A percentile compares a stretch with the other conserved stretches of the same genome.
These are phyloP conservation scores for Barbus barbus DNA, from an alignment of 2,113 vertebrate genomes.

Conservation along the genomic window DNA sequence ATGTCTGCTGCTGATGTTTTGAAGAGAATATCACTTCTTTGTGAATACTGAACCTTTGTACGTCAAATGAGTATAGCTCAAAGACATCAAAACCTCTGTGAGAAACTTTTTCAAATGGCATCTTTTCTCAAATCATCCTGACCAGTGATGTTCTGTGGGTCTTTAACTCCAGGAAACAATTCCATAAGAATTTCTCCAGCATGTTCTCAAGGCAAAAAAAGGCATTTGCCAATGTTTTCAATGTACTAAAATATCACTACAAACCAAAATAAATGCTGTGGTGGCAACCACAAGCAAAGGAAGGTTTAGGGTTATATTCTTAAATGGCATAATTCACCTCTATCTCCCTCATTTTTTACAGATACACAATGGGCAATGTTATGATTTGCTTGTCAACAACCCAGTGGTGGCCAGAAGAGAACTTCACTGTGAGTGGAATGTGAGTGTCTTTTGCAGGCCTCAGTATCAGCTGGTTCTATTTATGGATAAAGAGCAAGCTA, in stretches of 20 bases:
- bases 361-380: conserved; percentile 41
- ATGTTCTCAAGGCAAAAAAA: conserved; percentile 32
- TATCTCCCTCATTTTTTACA: neutral
- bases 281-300: conserved; percentile 51
- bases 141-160: conserved; percentile 1
- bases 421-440: conserved; percentile 30
- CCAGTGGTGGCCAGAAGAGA: conserved; percentile 28
- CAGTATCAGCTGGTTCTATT: conserved; percentile 51
- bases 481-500: conserved; percentile 28
- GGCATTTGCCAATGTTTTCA: conserved; percentile 45
- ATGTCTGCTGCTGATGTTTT: conserved; percentile 12
- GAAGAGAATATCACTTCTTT: neutral
- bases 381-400: conserved; percentile 46
- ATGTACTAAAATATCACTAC: conserved; percentile 56
- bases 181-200: conserved; percentile 36
- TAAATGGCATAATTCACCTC: conserved; percentile 36
- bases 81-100: neutral
- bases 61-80: no score
- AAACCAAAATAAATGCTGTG: conserved; percentile 57
- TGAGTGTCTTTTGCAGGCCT: conserved; percentile 24
- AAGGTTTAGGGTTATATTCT: conserved; percentile 45
- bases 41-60: neutral
- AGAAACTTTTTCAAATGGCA: neutral
- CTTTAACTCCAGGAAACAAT: conserved; percentile 36
- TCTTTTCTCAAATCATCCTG: neutral